Base-by-base conservation (phyloP, 2,797 vertebrate species). In the Tapera naevia region DNA sequence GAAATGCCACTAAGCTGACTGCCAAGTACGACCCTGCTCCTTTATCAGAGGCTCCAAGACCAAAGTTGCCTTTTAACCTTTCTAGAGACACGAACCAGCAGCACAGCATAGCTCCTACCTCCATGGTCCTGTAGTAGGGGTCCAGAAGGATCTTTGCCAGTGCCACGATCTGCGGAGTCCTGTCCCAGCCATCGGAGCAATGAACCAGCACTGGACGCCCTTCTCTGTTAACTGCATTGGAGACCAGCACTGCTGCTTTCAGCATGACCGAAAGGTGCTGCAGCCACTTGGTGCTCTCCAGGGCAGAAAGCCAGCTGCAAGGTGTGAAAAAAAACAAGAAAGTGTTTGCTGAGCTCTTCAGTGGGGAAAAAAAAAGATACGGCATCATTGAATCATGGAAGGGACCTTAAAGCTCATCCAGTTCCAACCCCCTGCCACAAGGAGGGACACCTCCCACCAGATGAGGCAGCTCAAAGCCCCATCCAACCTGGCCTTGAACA, bases 241-340 rank as follows among this genome's bases (percentile, higher is more conserved):
- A 98, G 93, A 99, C 99, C 88, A 99, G 97, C 85, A 99, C 98
- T 35, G 99, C 99, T 4, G 99, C 99, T 97, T 99, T 99, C 88
- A 99, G 97, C 99, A 99, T 99, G 97, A 99, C 98, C 1, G 99
- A 99, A 81, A 99, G 98, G 96, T 99, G 99, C 98, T 99, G 99
- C 94, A 99, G 98, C 99, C 99, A 99, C 75, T 99, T 99, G 76
- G 99, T 99, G 96, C 98, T 99, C 97, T 99, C 99, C 61, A 99
- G 98, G 5, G 99, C 99, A 2, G 99, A 99, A 60, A 99, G 98
- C 99, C 99, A 99, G 97, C 99, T 99, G 97, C 19, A 65, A 60
- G 8, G 28, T 5, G 33, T 3, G 13, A 58, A 43, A 88, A 88
- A 91, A 70, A 15, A 16, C 11, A 62, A 82, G 39, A 57, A 67